These are phyloP conservation scores for Tautogolabrus adspersus DNA, from an alignment of 2,113 vertebrate species.

Conservation along the genomic window DNA sequence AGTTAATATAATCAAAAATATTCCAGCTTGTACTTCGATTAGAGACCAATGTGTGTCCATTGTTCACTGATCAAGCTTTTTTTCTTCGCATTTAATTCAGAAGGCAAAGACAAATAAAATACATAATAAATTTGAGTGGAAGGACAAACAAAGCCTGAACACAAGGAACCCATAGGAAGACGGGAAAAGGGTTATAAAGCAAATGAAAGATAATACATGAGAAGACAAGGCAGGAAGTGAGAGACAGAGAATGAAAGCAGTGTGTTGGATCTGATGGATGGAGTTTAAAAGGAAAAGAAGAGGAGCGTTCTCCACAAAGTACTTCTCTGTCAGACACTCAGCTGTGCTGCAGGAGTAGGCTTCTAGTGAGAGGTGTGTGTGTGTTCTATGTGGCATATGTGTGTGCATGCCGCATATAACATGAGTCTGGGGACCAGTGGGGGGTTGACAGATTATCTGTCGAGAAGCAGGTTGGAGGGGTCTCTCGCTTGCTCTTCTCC, in stretches of 20 bases:
- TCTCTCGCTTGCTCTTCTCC: constrained; percentile 53
- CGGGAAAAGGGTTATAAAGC: constrained; percentile 29
- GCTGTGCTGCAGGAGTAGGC: constrained; percentile 62
- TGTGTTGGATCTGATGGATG: constrained; percentile 65
- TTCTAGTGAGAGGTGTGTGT: constrained; percentile 51
- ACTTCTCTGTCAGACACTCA: constrained; percentile 64
- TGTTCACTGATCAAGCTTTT: constrained; percentile 58
- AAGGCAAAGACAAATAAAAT: constrained; percentile 69
- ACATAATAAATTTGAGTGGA: constrained; percentile 59
- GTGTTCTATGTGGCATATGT: constrained; percentile 21
- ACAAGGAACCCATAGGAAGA: constrained; percentile 21
- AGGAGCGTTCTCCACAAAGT: constrained; percentile 58
- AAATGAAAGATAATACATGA: constrained; percentile 44
- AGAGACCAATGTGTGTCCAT: constrained; percentile 47
- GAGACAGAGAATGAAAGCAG: constrained; percentile 37
- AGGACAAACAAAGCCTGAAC: constrained; percentile 8
- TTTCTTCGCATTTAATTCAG: constrained; percentile 31
- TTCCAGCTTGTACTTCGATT: constrained; percentile 39
- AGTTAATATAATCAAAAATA: constrained; percentile 26
- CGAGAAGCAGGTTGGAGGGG: constrained; percentile 73
- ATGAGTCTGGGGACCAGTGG: constrained; percentile 69
- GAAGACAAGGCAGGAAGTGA: constrained; percentile 37
- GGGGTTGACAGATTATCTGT: constrained; percentile 82
- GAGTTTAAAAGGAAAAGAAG: constrained; percentile 51
- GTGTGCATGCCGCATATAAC: constrained; percentile 66